Conservation (phyloP, 2,888 invertebrate species). For the Chydorus sphaericus region DNA sequence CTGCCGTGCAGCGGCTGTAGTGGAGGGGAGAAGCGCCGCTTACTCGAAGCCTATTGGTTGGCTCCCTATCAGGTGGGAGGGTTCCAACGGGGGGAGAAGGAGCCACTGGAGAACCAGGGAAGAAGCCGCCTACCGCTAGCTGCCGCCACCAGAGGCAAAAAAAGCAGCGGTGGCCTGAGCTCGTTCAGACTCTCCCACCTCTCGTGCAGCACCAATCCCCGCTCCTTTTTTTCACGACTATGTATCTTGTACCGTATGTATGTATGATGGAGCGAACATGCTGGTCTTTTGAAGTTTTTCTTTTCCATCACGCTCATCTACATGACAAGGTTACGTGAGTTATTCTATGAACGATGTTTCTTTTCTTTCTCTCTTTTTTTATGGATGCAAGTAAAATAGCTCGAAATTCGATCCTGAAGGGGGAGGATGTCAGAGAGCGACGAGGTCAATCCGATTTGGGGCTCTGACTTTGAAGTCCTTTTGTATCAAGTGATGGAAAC, state of each 20-base stretch:
- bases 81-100: background rate
- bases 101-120: constrained; percentile 12
- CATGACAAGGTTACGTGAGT: no score
- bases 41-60: constrained; percentile 9
- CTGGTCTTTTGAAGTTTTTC: no score
- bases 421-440: no score
- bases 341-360: no score
- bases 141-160: constrained; percentile 9
- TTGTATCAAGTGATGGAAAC: constrained; percentile 4
- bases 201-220: background rate
- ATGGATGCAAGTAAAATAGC: no score
- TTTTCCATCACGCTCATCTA: no score
- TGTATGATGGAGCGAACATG: no score
- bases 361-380: no score
- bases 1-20: background rate
- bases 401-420: no score
- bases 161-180: background rate
- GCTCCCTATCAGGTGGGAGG: constrained; percentile 8
- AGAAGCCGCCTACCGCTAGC: constrained; percentile 11
- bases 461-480: background rate
- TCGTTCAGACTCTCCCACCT: background rate
- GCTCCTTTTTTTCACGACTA: background rate
- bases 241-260: background rate
- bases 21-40: constrained; percentile 2
- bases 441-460: background rate